phyloP scores from a whole-genome alignment of 2,888 invertebrate species.

The Ferdinandea cuprea region DNA sequence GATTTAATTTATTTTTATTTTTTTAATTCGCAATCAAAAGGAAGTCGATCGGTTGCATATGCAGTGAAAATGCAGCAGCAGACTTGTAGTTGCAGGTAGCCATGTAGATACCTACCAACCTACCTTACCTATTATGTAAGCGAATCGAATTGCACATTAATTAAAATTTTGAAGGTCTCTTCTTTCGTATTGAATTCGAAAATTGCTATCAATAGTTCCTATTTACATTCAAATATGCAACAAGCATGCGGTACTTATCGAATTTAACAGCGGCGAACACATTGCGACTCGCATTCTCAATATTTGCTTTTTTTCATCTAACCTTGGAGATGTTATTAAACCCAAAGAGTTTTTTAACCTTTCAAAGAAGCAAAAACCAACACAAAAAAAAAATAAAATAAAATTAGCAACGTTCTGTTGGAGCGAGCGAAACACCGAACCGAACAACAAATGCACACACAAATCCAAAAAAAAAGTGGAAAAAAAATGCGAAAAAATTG shows the following conservation, averaged over 20 bases:
- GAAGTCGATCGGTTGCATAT: slow-evolving; percentile 20
- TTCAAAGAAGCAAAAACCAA: slow-evolving; percentile 73
- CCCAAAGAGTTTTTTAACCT: slow-evolving; percentile 83
- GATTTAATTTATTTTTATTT: slow-evolving; percentile 37
- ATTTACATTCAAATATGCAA: background rate
- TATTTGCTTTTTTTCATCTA: slow-evolving; percentile 66
- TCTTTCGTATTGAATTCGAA: slow-evolving; percentile 3
- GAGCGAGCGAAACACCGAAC: slow-evolving; percentile 28
- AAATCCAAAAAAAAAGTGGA: slow-evolving; percentile 40
- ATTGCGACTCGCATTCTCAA: slow-evolving; percentile 46
- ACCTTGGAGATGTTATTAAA: slow-evolving; percentile 81
- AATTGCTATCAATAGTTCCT: background rate
- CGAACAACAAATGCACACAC: slow-evolving; percentile 73
- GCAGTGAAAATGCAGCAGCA: background rate
- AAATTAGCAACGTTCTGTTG: slow-evolving; percentile 65
- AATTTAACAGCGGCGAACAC: background rate
- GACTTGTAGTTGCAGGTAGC: background rate
- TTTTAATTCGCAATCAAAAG: slow-evolving; percentile 50
- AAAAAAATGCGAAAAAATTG: slow-evolving; percentile 68
- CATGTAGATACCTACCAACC: too few species aligned
- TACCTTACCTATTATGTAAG: slow-evolving; percentile 48
- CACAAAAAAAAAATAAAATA: slow-evolving; percentile 77
- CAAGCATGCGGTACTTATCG: background rate
- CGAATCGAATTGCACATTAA: slow-evolving; percentile 23
- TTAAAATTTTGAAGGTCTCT: slow-evolving; percentile 27